Evolutionary conservation across 2,797 vertebrate species (phyloP).

Genomic region (Poliocrania exsul): DNA sequence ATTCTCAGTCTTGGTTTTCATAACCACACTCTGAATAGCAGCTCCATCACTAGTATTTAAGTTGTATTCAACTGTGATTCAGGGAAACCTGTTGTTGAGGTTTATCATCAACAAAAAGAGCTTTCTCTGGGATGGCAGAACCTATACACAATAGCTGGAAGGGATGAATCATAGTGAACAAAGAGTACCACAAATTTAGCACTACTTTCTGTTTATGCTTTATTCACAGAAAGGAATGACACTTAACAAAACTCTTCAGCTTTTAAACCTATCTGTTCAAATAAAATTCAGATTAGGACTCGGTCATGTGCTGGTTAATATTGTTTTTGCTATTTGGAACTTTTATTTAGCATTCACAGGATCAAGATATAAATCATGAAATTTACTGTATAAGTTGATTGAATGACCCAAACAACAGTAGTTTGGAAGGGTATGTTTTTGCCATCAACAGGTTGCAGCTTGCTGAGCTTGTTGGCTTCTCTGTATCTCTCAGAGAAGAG

Average conservation of each 20-base stretch:
- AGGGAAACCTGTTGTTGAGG: constrained; percentile 8
- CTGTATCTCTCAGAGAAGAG: not conserved
- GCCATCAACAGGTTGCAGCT: not conserved
- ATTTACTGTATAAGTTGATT: not conserved
- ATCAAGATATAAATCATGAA: not conserved
- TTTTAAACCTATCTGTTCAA: not conserved
- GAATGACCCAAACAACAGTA: not conserved
- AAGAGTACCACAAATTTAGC: not conserved
- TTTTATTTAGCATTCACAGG: not conserved
- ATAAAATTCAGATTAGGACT: not conserved
- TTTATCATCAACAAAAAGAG: constrained; percentile 1
- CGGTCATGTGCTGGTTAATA: not conserved
- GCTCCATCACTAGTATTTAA: not conserved
- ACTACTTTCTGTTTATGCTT: not conserved
- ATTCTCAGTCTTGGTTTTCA: constrained; percentile 15
- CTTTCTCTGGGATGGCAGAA: not conserved
- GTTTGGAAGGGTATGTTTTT: not conserved
- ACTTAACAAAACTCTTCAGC: not conserved
- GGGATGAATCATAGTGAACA: not conserved
- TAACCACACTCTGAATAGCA: not conserved
- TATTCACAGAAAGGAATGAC: not conserved
- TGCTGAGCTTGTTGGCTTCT: not conserved
- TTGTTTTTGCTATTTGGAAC: not conserved
- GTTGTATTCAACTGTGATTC: not conserved
- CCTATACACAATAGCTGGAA: not conserved